A percentile compares a stretch with the other conserved stretches of the same genome.
Evolutionary conservation across 2,797 vertebrate species (phyloP).

Genomic region (Sphenodon punctatus): DNA sequence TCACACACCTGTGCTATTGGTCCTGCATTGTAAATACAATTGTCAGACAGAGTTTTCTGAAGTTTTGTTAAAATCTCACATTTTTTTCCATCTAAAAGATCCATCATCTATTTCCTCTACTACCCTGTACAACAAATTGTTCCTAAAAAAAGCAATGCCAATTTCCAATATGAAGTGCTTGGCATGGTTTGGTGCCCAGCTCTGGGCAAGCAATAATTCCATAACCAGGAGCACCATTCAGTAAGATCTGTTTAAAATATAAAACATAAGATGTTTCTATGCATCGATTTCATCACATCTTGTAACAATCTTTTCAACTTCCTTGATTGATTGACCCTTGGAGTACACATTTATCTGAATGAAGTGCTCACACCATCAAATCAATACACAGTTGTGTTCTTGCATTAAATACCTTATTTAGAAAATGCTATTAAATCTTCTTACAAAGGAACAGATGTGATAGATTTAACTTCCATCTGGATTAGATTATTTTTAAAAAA

Average conservation of each 20-base stretch:
- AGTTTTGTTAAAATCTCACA: too few species aligned
- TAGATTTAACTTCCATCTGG: not conserved
- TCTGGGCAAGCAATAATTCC: not conserved
- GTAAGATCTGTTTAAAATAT: constrained; percentile 41
- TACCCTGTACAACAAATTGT: not conserved
- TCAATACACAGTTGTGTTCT: constrained; percentile 11
- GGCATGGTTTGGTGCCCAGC: constrained; percentile 14
- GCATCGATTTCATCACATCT: constrained; percentile 48
- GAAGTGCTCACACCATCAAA: not conserved
- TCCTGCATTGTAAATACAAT: too few species aligned
- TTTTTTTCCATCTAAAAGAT: too few species aligned
- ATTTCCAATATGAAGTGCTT: constrained; percentile 8
- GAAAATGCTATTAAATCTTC: not conserved
- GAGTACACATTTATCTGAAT: constrained; percentile 37
- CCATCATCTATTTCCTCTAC: too few species aligned
- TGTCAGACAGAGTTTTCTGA: too few species aligned
- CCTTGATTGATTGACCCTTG: constrained; percentile 39
- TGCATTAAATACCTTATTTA: constrained; percentile 29
- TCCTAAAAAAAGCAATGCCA: not conserved
- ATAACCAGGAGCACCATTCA: not conserved
- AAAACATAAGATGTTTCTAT: constrained; percentile 40
- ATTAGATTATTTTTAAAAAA: not conserved
- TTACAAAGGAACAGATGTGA: constrained; percentile 12
- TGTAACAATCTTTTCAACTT: constrained; percentile 47
- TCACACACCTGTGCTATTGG: too few species aligned